A percentile compares a stretch with the other conserved stretches of the same genome.
Conservation (phyloP, 2,797 vertebrate species). For the Eulemur coronatus region DNA sequence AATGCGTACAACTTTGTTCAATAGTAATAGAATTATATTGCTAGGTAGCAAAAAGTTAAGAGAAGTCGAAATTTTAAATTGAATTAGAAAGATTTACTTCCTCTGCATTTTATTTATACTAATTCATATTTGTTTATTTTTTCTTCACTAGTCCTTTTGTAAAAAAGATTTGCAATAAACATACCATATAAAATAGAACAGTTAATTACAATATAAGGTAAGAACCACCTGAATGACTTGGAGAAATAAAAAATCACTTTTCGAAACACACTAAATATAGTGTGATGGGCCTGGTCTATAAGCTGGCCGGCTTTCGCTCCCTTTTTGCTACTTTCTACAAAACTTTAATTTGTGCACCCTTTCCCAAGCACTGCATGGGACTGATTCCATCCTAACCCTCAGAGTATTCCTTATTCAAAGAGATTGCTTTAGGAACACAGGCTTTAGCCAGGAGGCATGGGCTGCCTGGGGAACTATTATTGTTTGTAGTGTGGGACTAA, state of each 20-base stretch:
- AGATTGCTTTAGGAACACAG: neutral
- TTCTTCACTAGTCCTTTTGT: neutral
- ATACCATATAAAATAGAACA: neutral
- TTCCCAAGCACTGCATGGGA: neutral
- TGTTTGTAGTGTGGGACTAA: accelerated
- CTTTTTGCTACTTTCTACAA: neutral
- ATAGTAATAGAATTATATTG: neutral
- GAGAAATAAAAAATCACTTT: neutral
- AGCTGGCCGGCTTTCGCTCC: neutral
- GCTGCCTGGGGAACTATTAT: neutral
- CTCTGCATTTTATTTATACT: neutral
- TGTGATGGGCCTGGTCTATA: too few relatives aligned
- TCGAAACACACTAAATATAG: neutral
- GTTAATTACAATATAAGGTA: neutral
- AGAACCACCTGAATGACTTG: neutral
- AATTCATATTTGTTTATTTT: neutral
- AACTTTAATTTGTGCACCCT: accelerated
- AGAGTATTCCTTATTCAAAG: neutral
- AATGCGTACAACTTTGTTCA: neutral
- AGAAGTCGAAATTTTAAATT: neutral
- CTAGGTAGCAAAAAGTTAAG: neutral
- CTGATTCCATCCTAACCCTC: neutral
- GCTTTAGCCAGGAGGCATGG: neutral
- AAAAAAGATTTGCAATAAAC: neutral
- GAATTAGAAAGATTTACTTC: neutral